Conservation (phyloP, 2,113 vertebrate genomes). For the Prionailurus viverrinus region DNA sequence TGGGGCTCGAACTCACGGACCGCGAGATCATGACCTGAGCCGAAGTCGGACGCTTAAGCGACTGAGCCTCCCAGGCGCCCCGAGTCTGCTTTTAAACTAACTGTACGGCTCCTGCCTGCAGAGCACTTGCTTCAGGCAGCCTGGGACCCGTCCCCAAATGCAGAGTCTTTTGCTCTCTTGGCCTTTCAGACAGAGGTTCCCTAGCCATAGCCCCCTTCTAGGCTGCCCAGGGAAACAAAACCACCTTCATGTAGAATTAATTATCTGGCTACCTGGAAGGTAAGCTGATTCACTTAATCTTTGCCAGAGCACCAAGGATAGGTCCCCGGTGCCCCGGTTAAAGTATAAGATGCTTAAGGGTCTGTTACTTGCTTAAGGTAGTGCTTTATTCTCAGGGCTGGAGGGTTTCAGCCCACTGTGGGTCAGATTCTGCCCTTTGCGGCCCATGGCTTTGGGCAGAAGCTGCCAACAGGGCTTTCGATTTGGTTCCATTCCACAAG, state of each 20-base stretch:
- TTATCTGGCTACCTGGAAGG: not conserved
- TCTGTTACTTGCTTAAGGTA: not conserved
- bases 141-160: too few relatives aligned
- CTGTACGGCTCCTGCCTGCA: not conserved
- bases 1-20: too few relatives aligned
- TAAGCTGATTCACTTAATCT: not conserved
- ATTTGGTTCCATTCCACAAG: not conserved
- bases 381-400: not conserved
- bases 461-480: fast-evolving
- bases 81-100: conserved; percentile 77
- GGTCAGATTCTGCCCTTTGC: not conserved
- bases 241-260: not conserved
- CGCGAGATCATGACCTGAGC: too few relatives aligned
- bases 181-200: not conserved
- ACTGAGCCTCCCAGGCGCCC: too few relatives aligned
- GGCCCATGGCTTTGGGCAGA: not conserved
- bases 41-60: too few relatives aligned
- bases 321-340: not conserved
- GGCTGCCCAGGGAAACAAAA: not conserved
- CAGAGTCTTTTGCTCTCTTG: not conserved
- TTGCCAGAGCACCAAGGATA: fast-evolving
- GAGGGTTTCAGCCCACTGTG: too few relatives aligned
- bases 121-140: not conserved
- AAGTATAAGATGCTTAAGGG: not conserved
- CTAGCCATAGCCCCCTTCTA: too few relatives aligned